Evolutionary conservation across 2,113 vertebrate genomes (phyloP).

Genomic region (Edolisoma coerulescens): DNA sequence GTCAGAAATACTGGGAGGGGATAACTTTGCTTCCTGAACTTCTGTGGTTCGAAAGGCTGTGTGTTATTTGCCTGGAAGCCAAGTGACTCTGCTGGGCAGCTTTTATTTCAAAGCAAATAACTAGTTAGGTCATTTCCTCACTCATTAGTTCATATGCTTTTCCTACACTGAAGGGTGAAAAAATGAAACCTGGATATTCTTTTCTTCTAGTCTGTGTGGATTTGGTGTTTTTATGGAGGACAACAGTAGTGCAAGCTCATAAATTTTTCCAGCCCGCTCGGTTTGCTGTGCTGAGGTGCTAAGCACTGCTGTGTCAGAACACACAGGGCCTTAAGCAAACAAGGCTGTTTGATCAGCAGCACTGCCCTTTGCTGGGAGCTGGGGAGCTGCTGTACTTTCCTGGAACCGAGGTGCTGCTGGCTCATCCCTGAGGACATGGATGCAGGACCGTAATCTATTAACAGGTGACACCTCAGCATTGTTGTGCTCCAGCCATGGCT

Average conservation of each 20-base stretch:
- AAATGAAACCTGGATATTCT: neutral
- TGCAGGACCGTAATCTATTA: neutral
- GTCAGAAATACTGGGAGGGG: neutral
- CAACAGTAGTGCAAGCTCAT: neutral
- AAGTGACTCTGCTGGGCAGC: neutral
- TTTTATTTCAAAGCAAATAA: neutral
- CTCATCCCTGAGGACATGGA: neutral
- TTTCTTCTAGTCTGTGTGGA: neutral
- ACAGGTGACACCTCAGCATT: neutral
- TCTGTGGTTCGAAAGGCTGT: neutral
- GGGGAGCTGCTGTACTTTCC: neutral
- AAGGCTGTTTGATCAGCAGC: conserved; percentile 30
- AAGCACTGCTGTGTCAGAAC: neutral
- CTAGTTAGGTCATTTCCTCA: neutral
- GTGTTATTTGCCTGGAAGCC: neutral
- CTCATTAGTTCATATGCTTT: neutral
- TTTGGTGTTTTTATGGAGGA: neutral
- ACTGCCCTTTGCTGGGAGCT: neutral
- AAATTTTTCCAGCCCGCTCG: neutral
- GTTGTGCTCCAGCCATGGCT: neutral
- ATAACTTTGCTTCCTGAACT: neutral
- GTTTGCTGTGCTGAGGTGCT: neutral
- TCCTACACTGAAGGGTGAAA: neutral
- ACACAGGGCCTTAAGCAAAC: conserved; percentile 30
- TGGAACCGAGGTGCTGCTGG: neutral